These are phyloP conservation scores for Odontocolon sp. DNA, from an alignment of 2,888 invertebrate species.

Conservation along the genomic window DNA sequence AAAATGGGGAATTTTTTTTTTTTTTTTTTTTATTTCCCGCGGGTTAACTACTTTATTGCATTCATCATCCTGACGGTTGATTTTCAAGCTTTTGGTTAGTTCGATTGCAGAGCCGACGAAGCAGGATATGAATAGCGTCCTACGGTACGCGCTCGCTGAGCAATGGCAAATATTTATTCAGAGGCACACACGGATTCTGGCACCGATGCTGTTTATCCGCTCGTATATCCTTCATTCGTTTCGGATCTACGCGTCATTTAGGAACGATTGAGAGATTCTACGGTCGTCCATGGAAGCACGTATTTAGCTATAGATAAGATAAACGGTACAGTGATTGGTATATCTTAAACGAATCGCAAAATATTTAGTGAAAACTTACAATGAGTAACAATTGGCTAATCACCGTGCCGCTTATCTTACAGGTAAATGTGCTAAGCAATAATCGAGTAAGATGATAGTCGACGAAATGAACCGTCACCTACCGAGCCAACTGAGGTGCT, in stretches of 20 bases:
- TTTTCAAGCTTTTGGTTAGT: constrained; percentile 12
- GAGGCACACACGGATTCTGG: constrained; percentile 66
- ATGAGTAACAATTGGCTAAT: too few species aligned
- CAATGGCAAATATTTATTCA: constrained; percentile 76
- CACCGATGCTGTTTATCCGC: constrained; percentile 69
- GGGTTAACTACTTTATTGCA: too few species aligned
- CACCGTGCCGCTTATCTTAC: too few species aligned
- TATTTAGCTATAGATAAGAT: not conserved
- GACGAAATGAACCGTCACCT: constrained; percentile 67
- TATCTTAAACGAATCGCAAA: too few species aligned
- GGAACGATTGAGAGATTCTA: constrained; percentile 43
- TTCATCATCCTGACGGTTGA: constrained; percentile 3
- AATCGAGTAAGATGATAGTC: not conserved
- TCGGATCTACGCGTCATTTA: constrained; percentile 61
- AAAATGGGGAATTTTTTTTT: too few species aligned
- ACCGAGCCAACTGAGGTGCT: constrained; percentile 86
- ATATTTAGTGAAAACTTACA: too few species aligned
- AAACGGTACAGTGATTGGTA: too few species aligned
- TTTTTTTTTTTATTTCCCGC: too few species aligned
- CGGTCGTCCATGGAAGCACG: constrained; percentile 32
- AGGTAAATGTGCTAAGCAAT: too few species aligned
- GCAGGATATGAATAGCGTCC: constrained; percentile 71
- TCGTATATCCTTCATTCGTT: constrained; percentile 73
- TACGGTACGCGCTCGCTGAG: constrained; percentile 59
- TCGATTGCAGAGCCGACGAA: constrained; percentile 16